A percentile compares a stretch with the other conserved stretches of the same genome.
These are phyloP conservation scores for Pristis pectinata DNA, from an alignment of 2,797 vertebrate genomes.

Conservation along the genomic window DNA sequence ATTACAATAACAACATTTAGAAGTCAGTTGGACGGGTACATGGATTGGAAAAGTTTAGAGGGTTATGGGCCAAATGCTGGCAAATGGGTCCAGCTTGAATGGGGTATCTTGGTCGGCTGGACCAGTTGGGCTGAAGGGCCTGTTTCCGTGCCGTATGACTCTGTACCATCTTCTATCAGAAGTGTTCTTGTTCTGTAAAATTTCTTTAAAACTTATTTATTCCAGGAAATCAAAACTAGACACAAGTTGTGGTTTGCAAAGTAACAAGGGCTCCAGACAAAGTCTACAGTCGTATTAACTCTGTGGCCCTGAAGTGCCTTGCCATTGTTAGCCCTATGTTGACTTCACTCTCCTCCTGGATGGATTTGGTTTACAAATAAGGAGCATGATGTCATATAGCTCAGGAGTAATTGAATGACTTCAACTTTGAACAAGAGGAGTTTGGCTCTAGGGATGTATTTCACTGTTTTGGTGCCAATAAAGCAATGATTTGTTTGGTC, in stretches of 20 bases:
- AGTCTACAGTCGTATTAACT: no score
- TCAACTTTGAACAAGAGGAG: slow-evolving; percentile 25
- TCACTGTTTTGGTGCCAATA: background rate
- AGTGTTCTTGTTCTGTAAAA: background rate
- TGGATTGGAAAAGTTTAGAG: no score
- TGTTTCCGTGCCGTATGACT: no score
- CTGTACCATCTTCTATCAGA: background rate
- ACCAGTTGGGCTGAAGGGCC: no score
- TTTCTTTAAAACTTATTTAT: background rate
- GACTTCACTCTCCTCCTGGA: background rate
- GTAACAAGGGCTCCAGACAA: background rate
- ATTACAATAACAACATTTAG: no score
- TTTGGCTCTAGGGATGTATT: slow-evolving; percentile 9
- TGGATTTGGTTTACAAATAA: slow-evolving; percentile 9
- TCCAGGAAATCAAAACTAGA: no score
- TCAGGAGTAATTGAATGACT: background rate
- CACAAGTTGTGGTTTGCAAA: background rate
- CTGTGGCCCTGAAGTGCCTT: background rate
- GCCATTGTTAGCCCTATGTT: background rate
- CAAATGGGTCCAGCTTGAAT: no score
- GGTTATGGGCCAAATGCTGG: no score
- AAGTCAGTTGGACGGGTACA: no score
- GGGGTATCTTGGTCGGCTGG: no score
- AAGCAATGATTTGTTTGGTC: slow-evolving; percentile 6
- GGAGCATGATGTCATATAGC: background rate